Evolutionary conservation across 2,797 vertebrate genomes (phyloP), one percentile per base, ranked within the genome.

Genomic region (Esox masquinongy): DNA sequence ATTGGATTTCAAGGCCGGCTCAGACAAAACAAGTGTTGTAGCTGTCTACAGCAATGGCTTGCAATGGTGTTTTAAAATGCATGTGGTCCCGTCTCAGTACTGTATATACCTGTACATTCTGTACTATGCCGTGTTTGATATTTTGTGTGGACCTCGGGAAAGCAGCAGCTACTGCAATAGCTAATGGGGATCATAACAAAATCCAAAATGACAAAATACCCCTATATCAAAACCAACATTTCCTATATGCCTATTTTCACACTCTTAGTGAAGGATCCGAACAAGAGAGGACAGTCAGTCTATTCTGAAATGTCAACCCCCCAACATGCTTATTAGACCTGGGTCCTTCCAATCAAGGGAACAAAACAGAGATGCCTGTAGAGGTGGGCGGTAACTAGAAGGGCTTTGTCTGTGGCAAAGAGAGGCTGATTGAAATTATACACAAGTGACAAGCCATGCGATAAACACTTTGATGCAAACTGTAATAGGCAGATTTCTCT

Each of bases 371-470:
- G 79, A 61, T 77, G 78, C 87, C 85, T 86, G 83, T 79, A 83
- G 88, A 89, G 86, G 89, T 91, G 88, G 88, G 88, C 75, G 79
- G 77, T 91, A 91, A 90, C 87, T 87, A 92, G 90, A 82, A 80
- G 75, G 11, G 77, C 80, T 88, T 87, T 85, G 78, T 80, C 78
- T 86, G 82, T 76, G 77, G 74, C 75, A 80, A 84, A 80, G 80
- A 82, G 77, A 59, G 84, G 67, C 83, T 92, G 92, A 94, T 92
- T 92, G 90, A 92, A 93, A 93, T 92, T 83, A 89, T 80, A 89
- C 84, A 80, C 83, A 83, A 80, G 80, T 70, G 82, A 85, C 80
- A 82, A 84, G 84, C 84, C 82, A 78, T 70, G 76, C 74, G 63
- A 75, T 81, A 86, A 92, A 90, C 83, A 87, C 79, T 76, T 83